Evolutionary conservation across 2,113 vertebrate species (phyloP).

Genomic region (Pleuronectes platessa): DNA sequence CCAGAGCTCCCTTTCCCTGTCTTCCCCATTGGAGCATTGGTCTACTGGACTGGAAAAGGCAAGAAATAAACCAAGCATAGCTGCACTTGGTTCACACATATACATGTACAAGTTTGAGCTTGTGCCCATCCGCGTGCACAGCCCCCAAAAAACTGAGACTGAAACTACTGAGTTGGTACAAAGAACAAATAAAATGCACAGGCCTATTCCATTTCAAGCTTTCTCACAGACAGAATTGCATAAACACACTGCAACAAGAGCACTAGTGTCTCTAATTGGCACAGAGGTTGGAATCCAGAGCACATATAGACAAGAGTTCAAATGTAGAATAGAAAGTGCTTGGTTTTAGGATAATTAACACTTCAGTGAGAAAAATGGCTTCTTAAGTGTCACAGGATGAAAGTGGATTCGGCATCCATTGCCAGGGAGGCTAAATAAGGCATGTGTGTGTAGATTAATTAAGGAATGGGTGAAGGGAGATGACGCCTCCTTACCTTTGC

Average conservation of each 20-base stretch:
- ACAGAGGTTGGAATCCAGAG: constrained; percentile 55
- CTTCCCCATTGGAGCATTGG: constrained; percentile 50
- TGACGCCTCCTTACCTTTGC: constrained; percentile 87
- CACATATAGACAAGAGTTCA: constrained; percentile 33
- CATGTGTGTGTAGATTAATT: constrained; percentile 66
- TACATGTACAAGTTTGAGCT: constrained; percentile 7
- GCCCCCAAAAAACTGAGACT: background rate
- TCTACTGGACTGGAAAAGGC: constrained; percentile 73
- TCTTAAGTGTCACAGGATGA: constrained; percentile 67
- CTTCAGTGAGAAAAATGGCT: constrained; percentile 67
- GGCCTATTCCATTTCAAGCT: constrained; percentile 34
- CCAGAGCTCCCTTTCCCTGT: constrained; percentile 52
- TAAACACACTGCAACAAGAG: constrained; percentile 21
- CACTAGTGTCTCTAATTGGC: constrained; percentile 64
- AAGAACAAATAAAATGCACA: constrained; percentile 46
- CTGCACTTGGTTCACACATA: constrained; percentile 56
- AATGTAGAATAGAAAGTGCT: constrained; percentile 23
- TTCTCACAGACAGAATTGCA: constrained; percentile 25
- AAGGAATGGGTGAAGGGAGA: constrained; percentile 45
- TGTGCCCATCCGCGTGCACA: constrained; percentile 19
- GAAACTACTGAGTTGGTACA: constrained; percentile 46
- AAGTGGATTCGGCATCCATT: constrained; percentile 49
- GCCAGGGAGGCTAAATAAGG: constrained; percentile 60
- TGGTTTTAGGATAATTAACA: constrained; percentile 74
- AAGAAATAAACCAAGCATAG: constrained; percentile 68